A percentile compares a stretch with the other conserved stretches of the same genome.
Conservation (phyloP, 2,113 vertebrate genomes). For the Otocyon megalotis region DNA sequence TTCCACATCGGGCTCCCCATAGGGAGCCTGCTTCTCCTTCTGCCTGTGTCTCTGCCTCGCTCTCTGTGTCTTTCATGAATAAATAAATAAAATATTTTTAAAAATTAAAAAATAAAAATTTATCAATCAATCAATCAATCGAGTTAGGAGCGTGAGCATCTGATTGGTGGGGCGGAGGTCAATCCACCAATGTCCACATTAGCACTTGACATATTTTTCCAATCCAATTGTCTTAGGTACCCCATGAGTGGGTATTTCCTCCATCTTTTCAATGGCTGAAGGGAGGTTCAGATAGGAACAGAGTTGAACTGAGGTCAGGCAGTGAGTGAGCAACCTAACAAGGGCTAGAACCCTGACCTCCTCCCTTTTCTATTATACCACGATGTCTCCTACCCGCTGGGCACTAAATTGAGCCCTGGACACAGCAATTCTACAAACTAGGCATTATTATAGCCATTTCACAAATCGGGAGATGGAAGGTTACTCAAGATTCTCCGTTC, state of each 20-base stretch:
- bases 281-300: not conserved
- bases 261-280: not conserved
- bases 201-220: not conserved
- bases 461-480: not conserved
- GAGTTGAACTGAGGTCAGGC: not conserved
- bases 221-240: not conserved
- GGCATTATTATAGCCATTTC: not conserved
- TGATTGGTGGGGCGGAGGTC: not conserved
- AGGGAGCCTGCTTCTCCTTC: too few relatives aligned
- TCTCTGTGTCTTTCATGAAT: too few relatives aligned
- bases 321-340: not conserved
- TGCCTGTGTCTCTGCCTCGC: too few relatives aligned
- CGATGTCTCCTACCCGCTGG: not conserved
- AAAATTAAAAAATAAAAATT: too few relatives aligned
- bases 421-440: not conserved
- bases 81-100: too few relatives aligned
- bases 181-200: not conserved
- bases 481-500: not conserved
- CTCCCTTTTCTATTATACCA: not conserved
- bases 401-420: not conserved
- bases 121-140: not conserved
- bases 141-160: not conserved
- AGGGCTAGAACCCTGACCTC: too few relatives aligned
- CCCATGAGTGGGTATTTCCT: not conserved
- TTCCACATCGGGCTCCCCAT: too few relatives aligned